Percentiles rank a stretch among this genome's conserved stretches.
phyloP scores from a whole-genome alignment of 2,888 invertebrate genomes.

The Dione vanillae region DNA sequence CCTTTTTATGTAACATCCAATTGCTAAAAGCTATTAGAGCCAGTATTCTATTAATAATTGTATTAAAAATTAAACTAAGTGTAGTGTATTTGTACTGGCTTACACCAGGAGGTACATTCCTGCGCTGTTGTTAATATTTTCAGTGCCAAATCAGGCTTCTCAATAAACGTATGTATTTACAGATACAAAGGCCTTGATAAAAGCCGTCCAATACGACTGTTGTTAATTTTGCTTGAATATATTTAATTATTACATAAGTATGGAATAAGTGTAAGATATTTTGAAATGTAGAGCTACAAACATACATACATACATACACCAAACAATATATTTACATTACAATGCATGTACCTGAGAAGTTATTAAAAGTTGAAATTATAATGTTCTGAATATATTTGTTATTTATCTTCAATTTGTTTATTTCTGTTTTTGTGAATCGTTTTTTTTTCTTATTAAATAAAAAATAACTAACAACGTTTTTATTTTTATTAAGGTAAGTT shows the following conservation, averaged over 20 bases:
- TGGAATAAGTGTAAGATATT: slow-evolving; percentile 8
- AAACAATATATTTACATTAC: slow-evolving; percentile 22
- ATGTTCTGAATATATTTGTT: slow-evolving; percentile 10
- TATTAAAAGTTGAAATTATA: slow-evolving; percentile 17
- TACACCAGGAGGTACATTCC: neutral
- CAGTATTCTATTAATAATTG: neutral
- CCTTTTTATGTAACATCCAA: slow-evolving; percentile 4
- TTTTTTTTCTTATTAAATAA: slow-evolving; percentile 18
- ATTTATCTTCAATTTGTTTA: neutral
- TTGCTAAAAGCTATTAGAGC: slow-evolving; percentile 1
- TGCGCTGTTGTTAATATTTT: slow-evolving; percentile 21
- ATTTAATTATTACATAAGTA: slow-evolving; percentile 38
- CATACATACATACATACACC: neutral
- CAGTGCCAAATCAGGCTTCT: slow-evolving; percentile 33
- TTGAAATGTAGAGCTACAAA: slow-evolving; percentile 3
- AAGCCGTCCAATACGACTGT: slow-evolving; percentile 64
- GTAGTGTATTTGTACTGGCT: slow-evolving; percentile 6
- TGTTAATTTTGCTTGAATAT: slow-evolving; percentile 60
- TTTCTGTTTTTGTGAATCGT: neutral
- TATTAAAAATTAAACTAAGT: neutral
- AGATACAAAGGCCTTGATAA: slow-evolving; percentile 52
- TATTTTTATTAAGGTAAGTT: neutral
- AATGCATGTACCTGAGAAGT: slow-evolving; percentile 20
- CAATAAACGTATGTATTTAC: slow-evolving; percentile 16
- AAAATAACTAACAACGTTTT: neutral